phyloP scores from a whole-genome alignment of 2,113 vertebrate species.

The Amblyopsis rosae region DNA sequence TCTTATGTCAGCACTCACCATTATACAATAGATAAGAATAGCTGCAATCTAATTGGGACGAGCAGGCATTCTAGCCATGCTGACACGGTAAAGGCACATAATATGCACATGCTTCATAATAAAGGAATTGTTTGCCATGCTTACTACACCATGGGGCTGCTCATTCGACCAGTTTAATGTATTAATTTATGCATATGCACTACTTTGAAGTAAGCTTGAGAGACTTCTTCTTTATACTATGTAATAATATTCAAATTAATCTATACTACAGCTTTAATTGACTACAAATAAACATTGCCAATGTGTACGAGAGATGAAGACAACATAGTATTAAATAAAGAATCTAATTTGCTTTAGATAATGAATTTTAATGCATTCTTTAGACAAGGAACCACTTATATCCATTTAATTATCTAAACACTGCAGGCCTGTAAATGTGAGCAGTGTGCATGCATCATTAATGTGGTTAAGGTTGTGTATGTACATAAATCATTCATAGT shows the following conservation, averaged over 20 bases:
- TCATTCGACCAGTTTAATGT: too few relatives aligned
- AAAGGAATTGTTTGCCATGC: background rate
- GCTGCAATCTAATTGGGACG: background rate
- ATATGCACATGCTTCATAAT: background rate
- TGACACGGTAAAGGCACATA: background rate
- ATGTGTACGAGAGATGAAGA: background rate
- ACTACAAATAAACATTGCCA: too few relatives aligned
- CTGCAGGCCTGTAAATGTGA: too few relatives aligned
- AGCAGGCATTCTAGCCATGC: background rate
- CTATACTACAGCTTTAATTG: background rate
- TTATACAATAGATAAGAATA: background rate
- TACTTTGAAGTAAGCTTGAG: background rate
- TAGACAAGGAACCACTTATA: background rate
- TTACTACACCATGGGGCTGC: background rate
- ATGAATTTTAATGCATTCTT: background rate
- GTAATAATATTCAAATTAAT: background rate
- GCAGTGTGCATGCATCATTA: too few relatives aligned
- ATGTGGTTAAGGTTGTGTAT: too few relatives aligned
- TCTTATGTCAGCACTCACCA: background rate
- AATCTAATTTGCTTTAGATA: constrained; percentile 1
- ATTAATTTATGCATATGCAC: too few relatives aligned
- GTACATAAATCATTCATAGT: too few relatives aligned
- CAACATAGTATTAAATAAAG: background rate
- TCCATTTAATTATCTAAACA: too few relatives aligned
- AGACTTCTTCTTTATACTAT: background rate